Evolutionary conservation across 2,113 vertebrate species (phyloP).

Genomic region (Illadopsis cleaveri): DNA sequence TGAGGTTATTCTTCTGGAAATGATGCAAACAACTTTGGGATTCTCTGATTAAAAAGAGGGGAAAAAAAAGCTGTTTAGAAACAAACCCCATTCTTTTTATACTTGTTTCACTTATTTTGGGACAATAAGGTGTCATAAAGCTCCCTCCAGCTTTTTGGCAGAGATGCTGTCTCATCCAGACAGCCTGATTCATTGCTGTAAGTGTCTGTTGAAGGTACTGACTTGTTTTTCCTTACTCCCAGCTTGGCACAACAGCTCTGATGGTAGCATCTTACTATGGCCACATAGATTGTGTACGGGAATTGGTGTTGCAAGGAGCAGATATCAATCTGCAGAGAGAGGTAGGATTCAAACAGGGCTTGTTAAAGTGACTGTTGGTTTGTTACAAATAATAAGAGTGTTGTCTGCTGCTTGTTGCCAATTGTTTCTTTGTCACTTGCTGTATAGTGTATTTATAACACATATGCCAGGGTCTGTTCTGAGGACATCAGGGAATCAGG

Average conservation of each 20-base stretch:
- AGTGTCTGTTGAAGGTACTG: slow-evolving; percentile 5
- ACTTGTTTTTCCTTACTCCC: slow-evolving; percentile 58
- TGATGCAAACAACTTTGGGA: neutral
- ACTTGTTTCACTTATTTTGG: neutral
- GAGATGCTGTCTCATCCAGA: neutral
- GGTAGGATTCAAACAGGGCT: slow-evolving; percentile 72
- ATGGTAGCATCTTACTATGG: slow-evolving; percentile 95
- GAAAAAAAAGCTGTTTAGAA: neutral
- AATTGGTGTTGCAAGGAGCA: slow-evolving; percentile 93
- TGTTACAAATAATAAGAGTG: neutral
- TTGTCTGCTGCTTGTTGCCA: neutral
- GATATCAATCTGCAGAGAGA: slow-evolving; percentile 97
- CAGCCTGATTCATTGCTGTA: neutral
- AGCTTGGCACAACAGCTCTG: slow-evolving; percentile 92
- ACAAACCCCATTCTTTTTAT: neutral
- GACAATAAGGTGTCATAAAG: neutral
- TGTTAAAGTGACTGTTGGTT: neutral
- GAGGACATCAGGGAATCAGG: neutral
- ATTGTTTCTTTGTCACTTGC: neutral
- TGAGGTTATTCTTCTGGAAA: slow-evolving; percentile 5
- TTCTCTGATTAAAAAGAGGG: neutral
- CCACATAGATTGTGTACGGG: slow-evolving; percentile 85
- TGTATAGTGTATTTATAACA: neutral
- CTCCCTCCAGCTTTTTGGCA: neutral
- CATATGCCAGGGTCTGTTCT: neutral